phyloP scores from a whole-genome alignment of 2,113 vertebrate species.

The Ictidomys tridecemlineatus region DNA sequence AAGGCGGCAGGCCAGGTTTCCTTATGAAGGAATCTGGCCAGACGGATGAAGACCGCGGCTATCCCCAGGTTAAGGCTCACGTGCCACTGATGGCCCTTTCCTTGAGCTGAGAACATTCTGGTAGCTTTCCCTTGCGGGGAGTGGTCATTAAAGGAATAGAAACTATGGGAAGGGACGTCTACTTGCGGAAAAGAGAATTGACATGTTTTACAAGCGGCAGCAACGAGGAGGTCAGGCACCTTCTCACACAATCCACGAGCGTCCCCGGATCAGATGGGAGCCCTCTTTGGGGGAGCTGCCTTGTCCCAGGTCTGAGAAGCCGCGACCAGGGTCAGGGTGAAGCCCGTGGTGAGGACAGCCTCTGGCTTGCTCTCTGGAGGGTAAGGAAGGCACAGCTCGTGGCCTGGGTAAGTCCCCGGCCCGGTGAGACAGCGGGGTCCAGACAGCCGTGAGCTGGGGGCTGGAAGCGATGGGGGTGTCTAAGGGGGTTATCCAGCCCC shows the following conservation, averaged over 20 bases:
- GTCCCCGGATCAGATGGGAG: not conserved
- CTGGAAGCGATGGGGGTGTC: fast-evolving
- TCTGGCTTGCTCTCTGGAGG: too few species aligned
- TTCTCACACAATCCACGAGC: fast-evolving
- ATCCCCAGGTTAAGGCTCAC: fast-evolving
- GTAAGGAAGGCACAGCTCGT: not conserved
- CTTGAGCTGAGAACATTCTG: not conserved
- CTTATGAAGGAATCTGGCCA: not conserved
- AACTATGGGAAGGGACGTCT: not conserved
- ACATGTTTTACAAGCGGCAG: not conserved
- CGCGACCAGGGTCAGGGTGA: fast-evolving
- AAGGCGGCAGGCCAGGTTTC: not conserved
- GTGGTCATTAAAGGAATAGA: not conserved
- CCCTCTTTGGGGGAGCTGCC: not conserved
- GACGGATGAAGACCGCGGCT: not conserved
- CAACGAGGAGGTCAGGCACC: fast-evolving
- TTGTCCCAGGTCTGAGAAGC: not conserved
- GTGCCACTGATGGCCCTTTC: fast-evolving
- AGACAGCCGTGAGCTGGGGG: fast-evolving
- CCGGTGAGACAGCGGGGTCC: fast-evolving
- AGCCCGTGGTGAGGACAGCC: fast-evolving
- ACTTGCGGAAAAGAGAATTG: not conserved
- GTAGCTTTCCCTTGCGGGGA: not conserved
- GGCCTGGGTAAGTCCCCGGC: not conserved
- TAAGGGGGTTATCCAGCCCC: too few species aligned